phyloP scores from a whole-genome alignment of 1,140 invertebrate genomes.

The Rhizoglyphus robini region DNA sequence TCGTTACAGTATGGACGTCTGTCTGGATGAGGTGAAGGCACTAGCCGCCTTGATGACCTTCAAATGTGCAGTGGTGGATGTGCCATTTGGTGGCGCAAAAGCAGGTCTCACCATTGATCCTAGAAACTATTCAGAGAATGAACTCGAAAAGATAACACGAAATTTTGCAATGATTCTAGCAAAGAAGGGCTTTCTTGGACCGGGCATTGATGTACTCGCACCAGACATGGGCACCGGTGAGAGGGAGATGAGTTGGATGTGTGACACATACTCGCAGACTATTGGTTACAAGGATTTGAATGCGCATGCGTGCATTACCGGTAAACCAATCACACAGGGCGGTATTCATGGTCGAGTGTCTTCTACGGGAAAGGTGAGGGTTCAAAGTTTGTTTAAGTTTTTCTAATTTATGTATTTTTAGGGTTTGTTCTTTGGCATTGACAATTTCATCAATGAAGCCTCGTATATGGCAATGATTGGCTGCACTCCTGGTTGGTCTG shows the following conservation, averaged over 20 bases:
- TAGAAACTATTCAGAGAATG: constrained; percentile 80
- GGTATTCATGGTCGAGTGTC: constrained; percentile 91
- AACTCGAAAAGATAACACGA: too few relatives aligned
- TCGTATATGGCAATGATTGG: too few relatives aligned
- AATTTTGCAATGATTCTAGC: constrained; percentile 91
- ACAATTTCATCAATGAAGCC: constrained; percentile 94
- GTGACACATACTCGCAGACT: constrained; percentile 95
- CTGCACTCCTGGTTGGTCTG: constrained; percentile 84
- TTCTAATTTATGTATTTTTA: constrained; percentile 24
- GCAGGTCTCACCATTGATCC: constrained; percentile 97
- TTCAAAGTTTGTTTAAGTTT: not conserved
- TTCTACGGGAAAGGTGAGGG: constrained; percentile 67
- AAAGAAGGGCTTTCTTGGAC: constrained; percentile 98
- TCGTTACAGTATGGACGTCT: too few relatives aligned
- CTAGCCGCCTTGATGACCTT: too few relatives aligned
- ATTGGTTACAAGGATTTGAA: constrained; percentile 90
- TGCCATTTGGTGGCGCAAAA: constrained; percentile 69
- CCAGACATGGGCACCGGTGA: too few relatives aligned
- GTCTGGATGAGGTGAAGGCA: constrained; percentile 83
- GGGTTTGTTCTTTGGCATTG: constrained; percentile 92
- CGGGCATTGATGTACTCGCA: too few relatives aligned
- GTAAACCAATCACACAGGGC: constrained; percentile 78
- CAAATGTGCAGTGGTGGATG: constrained; percentile 88
- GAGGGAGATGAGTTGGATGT: constrained; percentile 98
- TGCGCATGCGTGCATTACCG: constrained; percentile 95